These are phyloP conservation scores for Microplitis manilae DNA, from an alignment of 2,888 invertebrate species.

Conservation along the genomic window DNA sequence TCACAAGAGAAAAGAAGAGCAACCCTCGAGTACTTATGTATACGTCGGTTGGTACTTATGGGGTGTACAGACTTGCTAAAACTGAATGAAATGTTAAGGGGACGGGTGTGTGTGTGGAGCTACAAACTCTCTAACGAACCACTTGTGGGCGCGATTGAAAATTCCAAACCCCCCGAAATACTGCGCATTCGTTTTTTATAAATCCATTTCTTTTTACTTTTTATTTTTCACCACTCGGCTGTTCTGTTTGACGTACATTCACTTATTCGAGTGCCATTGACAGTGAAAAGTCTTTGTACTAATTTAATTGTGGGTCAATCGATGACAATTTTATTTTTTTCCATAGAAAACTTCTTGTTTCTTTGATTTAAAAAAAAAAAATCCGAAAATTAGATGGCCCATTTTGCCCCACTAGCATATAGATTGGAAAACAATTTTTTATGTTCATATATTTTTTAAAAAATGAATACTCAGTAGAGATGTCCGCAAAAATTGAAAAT, in stretches of 20 bases:
- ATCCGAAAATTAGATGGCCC: too few species aligned
- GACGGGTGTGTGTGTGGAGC: constrained; percentile 1
- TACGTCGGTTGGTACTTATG: constrained; percentile 1
- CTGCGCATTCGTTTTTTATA: not conserved
- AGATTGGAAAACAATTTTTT: too few species aligned
- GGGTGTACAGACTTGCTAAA: constrained; percentile 18
- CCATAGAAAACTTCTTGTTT: not conserved
- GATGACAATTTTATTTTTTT: not conserved
- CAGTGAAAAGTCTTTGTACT: constrained; percentile 24
- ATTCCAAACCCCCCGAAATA: constrained; percentile 44
- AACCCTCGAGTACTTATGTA: constrained; percentile 5
- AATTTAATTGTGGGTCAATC: not conserved
- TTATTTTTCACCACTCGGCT: too few species aligned
- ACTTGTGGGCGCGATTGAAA: constrained; percentile 55
- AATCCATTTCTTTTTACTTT: too few species aligned
- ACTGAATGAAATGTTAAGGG: not conserved
- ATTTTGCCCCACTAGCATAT: too few species aligned
- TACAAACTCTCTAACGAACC: constrained; percentile 53
- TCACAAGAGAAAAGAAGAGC: not conserved
- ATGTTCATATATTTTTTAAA: too few species aligned
- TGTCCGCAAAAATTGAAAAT: too few species aligned
- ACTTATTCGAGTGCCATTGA: constrained; percentile 28
- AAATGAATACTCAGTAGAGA: too few species aligned
- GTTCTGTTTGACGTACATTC: constrained; percentile 10
- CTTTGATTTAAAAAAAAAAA: too few species aligned